These are phyloP conservation scores for Clivina fossor DNA, from an alignment of 2,888 invertebrate species.

Conservation along the genomic window DNA sequence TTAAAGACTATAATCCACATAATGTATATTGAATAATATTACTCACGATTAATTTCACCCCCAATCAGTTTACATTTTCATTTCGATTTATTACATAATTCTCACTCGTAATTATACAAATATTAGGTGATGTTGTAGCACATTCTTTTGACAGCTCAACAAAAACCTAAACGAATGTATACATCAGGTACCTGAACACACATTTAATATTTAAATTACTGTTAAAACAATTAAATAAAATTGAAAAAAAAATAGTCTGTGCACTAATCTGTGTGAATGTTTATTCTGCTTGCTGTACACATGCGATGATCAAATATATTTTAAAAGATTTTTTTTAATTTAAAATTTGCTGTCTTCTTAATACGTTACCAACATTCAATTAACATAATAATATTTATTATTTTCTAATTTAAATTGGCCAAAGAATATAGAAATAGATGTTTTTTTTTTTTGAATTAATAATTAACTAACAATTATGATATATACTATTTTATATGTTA, in stretches of 20 bases:
- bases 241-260: conserved; percentile 14
- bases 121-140: too few species aligned
- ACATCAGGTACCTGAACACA: conserved; percentile 48
- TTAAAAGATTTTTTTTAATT: too few species aligned
- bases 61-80: too few species aligned
- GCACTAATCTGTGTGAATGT: conserved; percentile 22
- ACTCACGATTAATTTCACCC: too few species aligned
- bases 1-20: too few species aligned
- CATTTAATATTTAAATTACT: conserved; percentile 25
- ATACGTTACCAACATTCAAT: conserved; percentile 27
- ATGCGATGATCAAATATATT: background rate
- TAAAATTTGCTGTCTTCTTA: too few species aligned
- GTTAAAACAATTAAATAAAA: conserved; percentile 11
- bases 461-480: conserved; percentile 15
- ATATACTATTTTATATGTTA: too few species aligned
- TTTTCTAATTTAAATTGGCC: conserved; percentile 29
- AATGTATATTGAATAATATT: too few species aligned
- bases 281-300: conserved; percentile 6
- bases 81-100: too few species aligned
- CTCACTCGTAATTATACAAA: too few species aligned
- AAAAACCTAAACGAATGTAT: conserved; percentile 36
- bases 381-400: conserved; percentile 25
- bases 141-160: background rate
- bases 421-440: conserved; percentile 26
- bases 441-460: conserved; percentile 26